Base-by-base conservation (phyloP, 2,888 invertebrate genomes). In the Cylloceria caligata region DNA sequence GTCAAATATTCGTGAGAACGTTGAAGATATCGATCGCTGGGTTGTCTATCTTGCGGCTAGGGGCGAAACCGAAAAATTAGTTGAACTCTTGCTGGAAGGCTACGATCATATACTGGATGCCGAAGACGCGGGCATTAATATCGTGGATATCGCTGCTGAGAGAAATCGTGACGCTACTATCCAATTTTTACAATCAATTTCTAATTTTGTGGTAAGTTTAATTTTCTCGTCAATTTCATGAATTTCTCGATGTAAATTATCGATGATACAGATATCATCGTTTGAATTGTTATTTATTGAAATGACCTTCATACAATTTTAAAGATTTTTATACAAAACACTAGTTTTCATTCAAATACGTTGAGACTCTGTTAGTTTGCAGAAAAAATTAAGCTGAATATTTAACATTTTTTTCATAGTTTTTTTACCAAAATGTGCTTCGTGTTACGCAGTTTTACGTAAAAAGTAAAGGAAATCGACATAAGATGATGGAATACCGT, bases 21-120 rank as follows among this genome's bases (percentile, higher is more conserved):
- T 97, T 0, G 94, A 94, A 9, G 97, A 97, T 89, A 96, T 98
- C 83, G 98, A 98, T 93, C 94, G 95, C 90, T 97, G 95, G 93
- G 95, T 98, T 2, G 93, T 97, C 57, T 95, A 96, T 85, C 93
- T 97, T 79, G 97, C 97, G 45, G 96, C 96, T 0, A 95, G 96
- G 93, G 97, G 97, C 96, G 95, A 96, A 86, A 93, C 95, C 2
- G 95, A 95, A 71, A 94, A 94, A 85, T 93, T 96, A 76, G 94
- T 95, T 30, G 95, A 96, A 87, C 93, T 97, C 11, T 90, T 97
- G 13, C 89, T 97, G 71, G 97, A 97, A 92, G 98, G 98, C 0
- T 98, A 98, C 90, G 97, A 98, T 89, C 97, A 97, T 87, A 96
- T 98, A 73, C 92, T 97, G 65, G 97, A 97, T 89, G 94, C 97